A percentile compares a stretch with the other conserved stretches of the same genome.
Conservation (phyloP, 1,140 invertebrate genomes). For the Calliopsis andreniformis region DNA sequence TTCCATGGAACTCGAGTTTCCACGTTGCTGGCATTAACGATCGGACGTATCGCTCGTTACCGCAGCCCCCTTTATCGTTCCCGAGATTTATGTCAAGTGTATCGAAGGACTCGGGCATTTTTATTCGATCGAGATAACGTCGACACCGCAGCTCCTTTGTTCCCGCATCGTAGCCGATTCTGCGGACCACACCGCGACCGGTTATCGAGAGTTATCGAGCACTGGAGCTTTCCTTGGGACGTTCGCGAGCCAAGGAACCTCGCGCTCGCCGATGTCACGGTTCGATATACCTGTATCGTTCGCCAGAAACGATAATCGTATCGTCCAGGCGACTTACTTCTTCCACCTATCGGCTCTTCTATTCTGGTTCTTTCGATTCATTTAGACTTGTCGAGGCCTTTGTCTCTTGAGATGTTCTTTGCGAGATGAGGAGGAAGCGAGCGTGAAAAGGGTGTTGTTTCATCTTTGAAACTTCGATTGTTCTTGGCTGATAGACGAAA, state of each 20-base stretch:
- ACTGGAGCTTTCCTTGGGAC: background rate
- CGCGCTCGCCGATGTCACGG: constrained; percentile 21
- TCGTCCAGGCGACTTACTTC: background rate
- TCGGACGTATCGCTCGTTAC: constrained; percentile 54
- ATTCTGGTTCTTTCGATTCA: background rate
- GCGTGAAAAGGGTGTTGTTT: too few species aligned
- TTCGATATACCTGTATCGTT: constrained; percentile 8
- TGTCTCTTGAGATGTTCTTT: background rate
- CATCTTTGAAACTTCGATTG: too few species aligned
- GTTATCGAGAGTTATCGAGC: constrained; percentile 42
- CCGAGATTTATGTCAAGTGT: constrained; percentile 69
- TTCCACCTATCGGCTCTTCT: background rate
- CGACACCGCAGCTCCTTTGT: constrained; percentile 52
- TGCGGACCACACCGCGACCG: constrained; percentile 17
- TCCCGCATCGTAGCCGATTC: constrained; percentile 43
- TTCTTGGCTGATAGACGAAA: too few species aligned
- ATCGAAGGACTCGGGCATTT: constrained; percentile 55
- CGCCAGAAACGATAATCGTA: background rate
- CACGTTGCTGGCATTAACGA: constrained; percentile 50
- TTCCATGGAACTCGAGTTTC: background rate
- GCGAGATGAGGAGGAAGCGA: too few species aligned
- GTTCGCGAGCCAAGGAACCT: constrained; percentile 6
- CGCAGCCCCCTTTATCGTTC: constrained; percentile 51
- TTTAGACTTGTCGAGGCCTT: background rate
- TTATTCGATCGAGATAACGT: constrained; percentile 65